Base-by-base conservation (phyloP, 64 coral and sea anemone genomes). In the Astreopora myriophthalma region DNA sequence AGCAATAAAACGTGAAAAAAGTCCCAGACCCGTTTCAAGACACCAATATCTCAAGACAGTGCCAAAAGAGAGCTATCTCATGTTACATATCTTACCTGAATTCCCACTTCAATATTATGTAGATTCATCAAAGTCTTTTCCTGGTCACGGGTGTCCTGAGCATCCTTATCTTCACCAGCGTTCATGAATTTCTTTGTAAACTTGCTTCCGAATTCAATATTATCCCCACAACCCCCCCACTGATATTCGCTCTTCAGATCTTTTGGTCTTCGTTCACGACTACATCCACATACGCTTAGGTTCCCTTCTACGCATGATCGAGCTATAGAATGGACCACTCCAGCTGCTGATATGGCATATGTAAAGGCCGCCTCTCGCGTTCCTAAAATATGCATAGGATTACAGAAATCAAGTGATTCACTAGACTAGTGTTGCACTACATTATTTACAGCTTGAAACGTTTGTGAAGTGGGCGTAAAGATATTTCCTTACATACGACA, bases 61-160 rank as follows among this genome's bases (percentile, higher is more conserved):
- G n/a, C n/a, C n/a, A n/a, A n/a, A n/a, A n/a, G n/a, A n/a, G n/a
- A n/a, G n/a, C n/a, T n/a, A n/a, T n/a, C n/a, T n/a, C n/a, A n/a
- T n/a, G n/a, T n/a, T n/a, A n/a, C n/a, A n/a, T n/a, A n/a, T n/a
- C n/a, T n/a, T 36, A 96, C 95, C 95, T 73, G 22, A 81, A 92
- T 86, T 60, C 95, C 95, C 79, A 96, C 73, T 31, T 90, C 89
- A 88, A 90, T 94, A 38, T 94, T 96, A 61, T 96, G 91, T 5
- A 74, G 19, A 71, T 96, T 96, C 91, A 96, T 96, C 16, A 90
- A 38, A 2, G 48, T 49, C 10, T 52, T 83, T 64, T 79, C 91
- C 35, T 71, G 55, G 19, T 71, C 24, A 28, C 17, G 25, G 22
- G 38, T 24, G 32, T n/a, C 61, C 70, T 60, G 25, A 10, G 25